phyloP scores from a whole-genome alignment of 1,140 invertebrate genomes.

The Trichonephila clavipes region DNA sequence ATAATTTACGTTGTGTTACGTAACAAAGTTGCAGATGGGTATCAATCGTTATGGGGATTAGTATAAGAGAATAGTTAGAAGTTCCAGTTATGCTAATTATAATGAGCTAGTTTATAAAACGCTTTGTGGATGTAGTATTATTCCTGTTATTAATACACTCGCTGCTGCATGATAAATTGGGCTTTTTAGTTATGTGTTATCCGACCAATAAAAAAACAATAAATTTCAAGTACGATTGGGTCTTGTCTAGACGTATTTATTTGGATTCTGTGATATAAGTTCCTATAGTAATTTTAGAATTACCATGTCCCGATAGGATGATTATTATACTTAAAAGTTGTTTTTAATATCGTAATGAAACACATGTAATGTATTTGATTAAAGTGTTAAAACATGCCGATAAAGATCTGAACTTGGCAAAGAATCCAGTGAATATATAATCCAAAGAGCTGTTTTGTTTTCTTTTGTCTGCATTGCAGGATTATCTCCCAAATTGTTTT shows the following conservation, averaged over 20 bases:
- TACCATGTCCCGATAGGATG: neutral
- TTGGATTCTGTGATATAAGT: neutral
- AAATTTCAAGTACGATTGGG: neutral
- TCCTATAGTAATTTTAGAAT: neutral
- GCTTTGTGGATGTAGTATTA: neutral
- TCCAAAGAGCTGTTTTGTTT: neutral
- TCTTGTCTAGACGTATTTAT: neutral
- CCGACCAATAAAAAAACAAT: neutral
- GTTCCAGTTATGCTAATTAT: slow-evolving; percentile 8
- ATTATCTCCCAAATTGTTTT: slow-evolving; percentile 21
- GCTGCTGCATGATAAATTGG: neutral
- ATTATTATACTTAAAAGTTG: neutral
- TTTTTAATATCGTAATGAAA: neutral
- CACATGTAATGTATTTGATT: neutral
- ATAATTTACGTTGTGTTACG: neutral
- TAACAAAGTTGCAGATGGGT: neutral
- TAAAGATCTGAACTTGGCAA: neutral
- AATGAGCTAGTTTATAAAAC: neutral
- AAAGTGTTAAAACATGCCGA: neutral
- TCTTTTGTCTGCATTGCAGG: slow-evolving; percentile 2
- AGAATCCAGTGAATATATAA: neutral
- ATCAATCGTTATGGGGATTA: neutral
- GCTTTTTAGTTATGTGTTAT: too few relatives aligned
- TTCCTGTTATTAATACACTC: neutral
- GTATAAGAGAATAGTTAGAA: neutral